Evolutionary conservation across 2,797 vertebrate genomes (phyloP).

Genomic region (Peromyscus nudipes): DNA sequence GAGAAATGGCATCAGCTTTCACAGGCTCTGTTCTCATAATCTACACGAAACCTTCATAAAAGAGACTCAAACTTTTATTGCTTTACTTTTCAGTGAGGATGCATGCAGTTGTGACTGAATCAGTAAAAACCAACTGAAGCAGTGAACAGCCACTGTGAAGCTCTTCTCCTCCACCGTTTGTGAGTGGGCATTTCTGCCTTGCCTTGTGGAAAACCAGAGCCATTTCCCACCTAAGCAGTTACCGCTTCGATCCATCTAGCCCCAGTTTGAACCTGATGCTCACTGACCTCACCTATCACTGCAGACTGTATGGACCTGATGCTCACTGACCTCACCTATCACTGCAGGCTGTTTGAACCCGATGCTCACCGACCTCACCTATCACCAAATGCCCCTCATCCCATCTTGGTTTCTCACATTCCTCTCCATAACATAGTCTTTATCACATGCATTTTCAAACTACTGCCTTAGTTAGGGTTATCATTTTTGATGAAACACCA

Average conservation of each 20-base stretch:
- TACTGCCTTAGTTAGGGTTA: neutral
- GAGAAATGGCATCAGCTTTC: neutral
- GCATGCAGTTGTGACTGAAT: neutral
- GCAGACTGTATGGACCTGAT: too few species aligned
- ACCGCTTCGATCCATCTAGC: fast-evolving
- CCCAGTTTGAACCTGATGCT: too few species aligned
- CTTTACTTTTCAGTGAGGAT: neutral
- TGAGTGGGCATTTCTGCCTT: neutral
- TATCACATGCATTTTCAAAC: neutral
- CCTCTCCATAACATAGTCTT: neutral
- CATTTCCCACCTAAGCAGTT: neutral
- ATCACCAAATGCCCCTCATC: neutral
- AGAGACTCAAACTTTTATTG: neutral
- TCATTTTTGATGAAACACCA: too few species aligned
- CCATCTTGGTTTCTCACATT: neutral
- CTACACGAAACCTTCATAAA: neutral
- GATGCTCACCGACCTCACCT: fast-evolving
- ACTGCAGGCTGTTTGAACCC: neutral
- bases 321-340: too few species aligned
- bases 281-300: too few species aligned
- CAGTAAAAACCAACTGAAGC: neutral
- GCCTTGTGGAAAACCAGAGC: neutral
- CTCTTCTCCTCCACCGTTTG: neutral
- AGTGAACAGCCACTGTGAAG: neutral
- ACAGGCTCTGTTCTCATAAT: neutral